A percentile compares a stretch with the other conserved stretches of the same genome.
Conservation (phyloP, 2,797 vertebrate genomes). For the Ateles fusciceps region DNA sequence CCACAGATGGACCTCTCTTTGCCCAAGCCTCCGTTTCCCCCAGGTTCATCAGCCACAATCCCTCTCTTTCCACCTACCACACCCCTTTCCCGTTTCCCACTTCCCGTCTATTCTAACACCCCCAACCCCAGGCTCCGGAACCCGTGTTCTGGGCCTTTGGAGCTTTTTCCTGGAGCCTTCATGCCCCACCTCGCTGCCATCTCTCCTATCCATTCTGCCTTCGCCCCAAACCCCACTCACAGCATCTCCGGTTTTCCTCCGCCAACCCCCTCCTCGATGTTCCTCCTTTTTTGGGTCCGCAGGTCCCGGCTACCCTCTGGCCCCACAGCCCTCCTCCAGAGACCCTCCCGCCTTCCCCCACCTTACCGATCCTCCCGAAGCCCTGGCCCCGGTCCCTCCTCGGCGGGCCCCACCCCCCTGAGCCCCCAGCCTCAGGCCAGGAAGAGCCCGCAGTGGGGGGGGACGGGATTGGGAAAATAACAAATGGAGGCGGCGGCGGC, state of each 20-base stretch:
- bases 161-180: background rate
- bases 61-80: slow-evolving; percentile 54
- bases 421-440: background rate
- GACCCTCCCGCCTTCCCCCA: background rate
- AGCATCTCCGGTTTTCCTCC: background rate
- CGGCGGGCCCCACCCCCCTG: slow-evolving; percentile 23
- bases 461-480: slow-evolving; percentile 46
- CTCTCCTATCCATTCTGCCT: slow-evolving; percentile 37
- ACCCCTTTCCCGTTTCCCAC: slow-evolving; percentile 61
- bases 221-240: background rate
- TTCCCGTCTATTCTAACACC: background rate
- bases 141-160: slow-evolving; percentile 11
- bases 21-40: background rate
- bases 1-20: background rate
- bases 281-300: background rate
- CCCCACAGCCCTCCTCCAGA: slow-evolving; percentile 19
- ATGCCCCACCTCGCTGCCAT: slow-evolving; percentile 57
- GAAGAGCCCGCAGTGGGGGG: slow-evolving; percentile 61
- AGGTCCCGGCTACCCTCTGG: background rate
- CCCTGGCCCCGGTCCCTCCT: background rate
- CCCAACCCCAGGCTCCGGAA: background rate
- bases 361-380: background rate
- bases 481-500: slow-evolving; percentile 70
- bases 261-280: background rate
- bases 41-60: background rate